phyloP scores from a whole-genome alignment of 2,888 invertebrate species.

The Nomada ferruginata region DNA sequence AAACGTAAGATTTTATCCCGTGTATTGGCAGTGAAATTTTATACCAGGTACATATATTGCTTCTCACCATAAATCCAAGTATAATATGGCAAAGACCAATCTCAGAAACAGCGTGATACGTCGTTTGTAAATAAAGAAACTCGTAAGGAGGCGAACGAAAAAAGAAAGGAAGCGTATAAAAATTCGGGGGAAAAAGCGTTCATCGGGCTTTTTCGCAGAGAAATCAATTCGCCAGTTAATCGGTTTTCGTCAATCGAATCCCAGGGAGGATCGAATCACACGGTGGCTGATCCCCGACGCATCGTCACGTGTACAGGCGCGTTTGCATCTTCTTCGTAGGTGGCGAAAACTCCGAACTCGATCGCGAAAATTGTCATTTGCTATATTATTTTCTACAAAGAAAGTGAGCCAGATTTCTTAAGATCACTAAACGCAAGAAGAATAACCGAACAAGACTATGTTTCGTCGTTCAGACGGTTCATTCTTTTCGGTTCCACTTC shows the following conservation, averaged over 20 bases:
- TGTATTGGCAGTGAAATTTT: too few relatives aligned
- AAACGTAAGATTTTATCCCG: too few relatives aligned
- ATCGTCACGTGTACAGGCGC: conserved; percentile 2
- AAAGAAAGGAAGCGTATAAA: neutral
- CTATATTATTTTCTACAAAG: too few relatives aligned
- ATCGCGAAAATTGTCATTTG: too few relatives aligned
- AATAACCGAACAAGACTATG: conserved; percentile 66
- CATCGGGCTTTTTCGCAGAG: neutral
- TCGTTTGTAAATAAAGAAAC: too few relatives aligned
- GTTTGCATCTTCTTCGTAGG: neutral
- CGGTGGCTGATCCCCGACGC: conserved; percentile 36
- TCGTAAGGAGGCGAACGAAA: too few relatives aligned
- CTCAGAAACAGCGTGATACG: too few relatives aligned
- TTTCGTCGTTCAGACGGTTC: conserved; percentile 42
- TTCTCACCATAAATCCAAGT: too few relatives aligned
- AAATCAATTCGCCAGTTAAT: conserved; percentile 23
- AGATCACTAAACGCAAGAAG: conserved; percentile 6
- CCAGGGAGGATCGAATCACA: conserved; percentile 31
- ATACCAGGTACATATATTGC: too few relatives aligned
- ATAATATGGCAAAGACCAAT: too few relatives aligned
- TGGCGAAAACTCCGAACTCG: neutral
- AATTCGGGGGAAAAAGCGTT: neutral
- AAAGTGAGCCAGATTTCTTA: too few relatives aligned
- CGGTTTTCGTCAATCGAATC: conserved; percentile 38
- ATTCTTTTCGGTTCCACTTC: conserved; percentile 25